These are phyloP conservation scores for Vipera ursinii DNA, from an alignment of 2,797 vertebrate species.

Conservation along the genomic window DNA sequence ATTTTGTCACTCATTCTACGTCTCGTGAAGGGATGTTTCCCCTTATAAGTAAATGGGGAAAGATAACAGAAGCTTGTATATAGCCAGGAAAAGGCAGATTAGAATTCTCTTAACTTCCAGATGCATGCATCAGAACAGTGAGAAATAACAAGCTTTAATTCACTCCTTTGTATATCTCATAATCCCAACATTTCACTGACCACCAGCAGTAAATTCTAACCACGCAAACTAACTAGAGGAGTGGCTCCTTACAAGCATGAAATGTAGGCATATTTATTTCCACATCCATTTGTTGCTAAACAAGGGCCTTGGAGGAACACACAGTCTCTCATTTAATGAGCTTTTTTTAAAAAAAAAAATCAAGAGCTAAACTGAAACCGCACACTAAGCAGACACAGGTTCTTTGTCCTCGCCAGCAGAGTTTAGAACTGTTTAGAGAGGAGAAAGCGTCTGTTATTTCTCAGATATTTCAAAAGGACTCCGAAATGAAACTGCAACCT, in stretches of 20 bases:
- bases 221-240: background rate
- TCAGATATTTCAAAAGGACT: conserved; percentile 42
- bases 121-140: background rate
- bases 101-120: background rate
- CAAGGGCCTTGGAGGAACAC: background rate
- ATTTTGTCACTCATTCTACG: too few relatives aligned
- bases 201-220: background rate
- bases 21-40: background rate
- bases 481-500: conserved; percentile 27
- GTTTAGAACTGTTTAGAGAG: background rate
- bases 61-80: background rate
- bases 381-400: background rate
- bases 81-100: background rate
- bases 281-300: conserved; percentile 11
- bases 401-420: conserved; percentile 34
- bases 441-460: conserved; percentile 38
- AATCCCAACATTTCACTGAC: background rate
- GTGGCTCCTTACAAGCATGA: background rate
- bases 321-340: background rate
- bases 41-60: background rate
- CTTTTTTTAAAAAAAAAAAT: background rate
- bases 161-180: background rate
- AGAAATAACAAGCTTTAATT: background rate
- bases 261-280: conserved; percentile 33
- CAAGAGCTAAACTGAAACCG: conserved; percentile 11